Conservation (phyloP, 2,113 vertebrate genomes). For the Callionymus lyra region DNA sequence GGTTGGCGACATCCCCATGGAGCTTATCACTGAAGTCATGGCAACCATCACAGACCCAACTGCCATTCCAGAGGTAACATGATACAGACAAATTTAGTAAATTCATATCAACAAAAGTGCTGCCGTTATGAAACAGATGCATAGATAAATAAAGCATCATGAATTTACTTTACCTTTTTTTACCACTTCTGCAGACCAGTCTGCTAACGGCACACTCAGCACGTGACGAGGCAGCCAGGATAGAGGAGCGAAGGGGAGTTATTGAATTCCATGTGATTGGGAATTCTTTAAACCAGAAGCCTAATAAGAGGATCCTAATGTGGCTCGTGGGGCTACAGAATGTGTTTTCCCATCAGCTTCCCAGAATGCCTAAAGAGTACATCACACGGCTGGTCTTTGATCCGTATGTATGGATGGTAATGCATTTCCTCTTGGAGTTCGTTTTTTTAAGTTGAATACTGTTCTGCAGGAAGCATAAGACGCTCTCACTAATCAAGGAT, state of each 20-base stretch:
- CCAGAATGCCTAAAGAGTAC: constrained; percentile 97
- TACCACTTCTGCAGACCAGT: constrained; percentile 70
- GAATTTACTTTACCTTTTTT: neutral
- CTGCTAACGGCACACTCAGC: constrained; percentile 91
- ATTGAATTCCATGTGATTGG: constrained; percentile 97
- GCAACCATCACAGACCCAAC: constrained; percentile 93
- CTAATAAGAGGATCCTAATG: constrained; percentile 95
- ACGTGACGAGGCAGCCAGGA: constrained; percentile 85
- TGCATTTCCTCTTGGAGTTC: too few relatives aligned
- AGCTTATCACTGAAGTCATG: constrained; percentile 96
- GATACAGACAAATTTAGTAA: neutral
- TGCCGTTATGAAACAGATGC: too few relatives aligned
- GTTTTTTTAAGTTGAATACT: neutral
- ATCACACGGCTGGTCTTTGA: constrained; percentile 96
- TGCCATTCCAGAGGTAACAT: constrained; percentile 69
- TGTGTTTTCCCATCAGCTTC: constrained; percentile 95
- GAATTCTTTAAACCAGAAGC: constrained; percentile 94
- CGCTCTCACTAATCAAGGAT: constrained; percentile 94
- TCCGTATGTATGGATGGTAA: constrained; percentile 71
- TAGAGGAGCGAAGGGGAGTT: constrained; percentile 90
- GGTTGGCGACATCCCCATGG: constrained; percentile 93
- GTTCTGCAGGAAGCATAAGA: constrained; percentile 90
- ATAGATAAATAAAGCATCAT: too few relatives aligned
- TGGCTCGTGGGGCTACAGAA: constrained; percentile 98
- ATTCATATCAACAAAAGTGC: too few relatives aligned